Evolutionary conservation across 1,140 invertebrate genomes (phyloP).

Genomic region (Drosophila ohnishii): DNA sequence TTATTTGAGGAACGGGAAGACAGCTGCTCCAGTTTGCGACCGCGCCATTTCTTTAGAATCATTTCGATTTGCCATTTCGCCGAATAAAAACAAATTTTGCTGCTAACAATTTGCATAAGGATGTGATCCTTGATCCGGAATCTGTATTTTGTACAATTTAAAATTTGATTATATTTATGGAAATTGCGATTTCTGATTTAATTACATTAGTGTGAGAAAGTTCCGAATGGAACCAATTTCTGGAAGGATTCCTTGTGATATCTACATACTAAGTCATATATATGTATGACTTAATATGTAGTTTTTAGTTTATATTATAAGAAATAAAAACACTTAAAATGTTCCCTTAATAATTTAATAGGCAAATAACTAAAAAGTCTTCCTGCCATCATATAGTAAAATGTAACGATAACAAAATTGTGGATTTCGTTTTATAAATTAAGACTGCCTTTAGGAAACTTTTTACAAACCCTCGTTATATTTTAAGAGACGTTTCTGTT

Average conservation of each 20-base stretch:
- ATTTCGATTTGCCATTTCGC: constrained; percentile 17
- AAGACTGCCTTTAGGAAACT: not conserved
- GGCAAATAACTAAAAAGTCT: not conserved
- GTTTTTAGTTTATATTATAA: not conserved
- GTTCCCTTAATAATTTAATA: too few species aligned
- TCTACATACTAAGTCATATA: too few species aligned
- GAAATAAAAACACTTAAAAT: too few species aligned
- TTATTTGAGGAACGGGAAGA: constrained; percentile 28
- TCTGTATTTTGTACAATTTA: constrained; percentile 34
- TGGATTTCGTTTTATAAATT: not conserved
- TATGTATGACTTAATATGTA: not conserved
- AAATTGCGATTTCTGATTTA: constrained; percentile 22
- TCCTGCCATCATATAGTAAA: not conserved
- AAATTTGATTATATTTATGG: constrained; percentile 42
- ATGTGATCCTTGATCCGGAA: constrained; percentile 13
- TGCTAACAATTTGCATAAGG: constrained; percentile 54
- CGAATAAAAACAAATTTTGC: constrained; percentile 4
- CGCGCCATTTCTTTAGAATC: constrained; percentile 42
- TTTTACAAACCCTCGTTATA: not conserved
- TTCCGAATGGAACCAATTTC: not conserved
- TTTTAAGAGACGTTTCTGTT: not conserved
- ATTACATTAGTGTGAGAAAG: constrained; percentile 30
- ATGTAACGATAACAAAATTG: too few species aligned
- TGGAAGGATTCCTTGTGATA: not conserved
- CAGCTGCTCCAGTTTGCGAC: constrained; percentile 55